Percentiles rank a stretch among this genome's conserved stretches.
phyloP scores from a whole-genome alignment of 2,888 invertebrate genomes.

The Spisula solida region DNA sequence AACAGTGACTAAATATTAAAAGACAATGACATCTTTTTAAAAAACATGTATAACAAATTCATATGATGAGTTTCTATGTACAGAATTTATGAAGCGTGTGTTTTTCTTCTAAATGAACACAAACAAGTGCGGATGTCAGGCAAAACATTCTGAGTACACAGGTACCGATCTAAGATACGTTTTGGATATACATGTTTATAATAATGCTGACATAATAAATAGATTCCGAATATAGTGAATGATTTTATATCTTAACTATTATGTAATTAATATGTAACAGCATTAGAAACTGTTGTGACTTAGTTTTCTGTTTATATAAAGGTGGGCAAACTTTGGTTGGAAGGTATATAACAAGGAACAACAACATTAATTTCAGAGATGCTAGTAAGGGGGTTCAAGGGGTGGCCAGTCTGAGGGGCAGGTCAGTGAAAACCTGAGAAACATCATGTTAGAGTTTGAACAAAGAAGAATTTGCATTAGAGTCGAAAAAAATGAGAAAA shows the following conservation, averaged over 20 bases:
- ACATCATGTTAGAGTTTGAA: no score
- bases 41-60: slow-evolving; percentile 9
- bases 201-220: slow-evolving; percentile 5
- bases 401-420: not conserved
- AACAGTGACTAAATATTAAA: not conserved
- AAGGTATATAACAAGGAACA: not conserved
- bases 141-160: not conserved
- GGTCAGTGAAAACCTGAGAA: not conserved
- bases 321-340: slow-evolving; percentile 21
- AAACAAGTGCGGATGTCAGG: slow-evolving; percentile 10
- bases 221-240: not conserved
- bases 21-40: slow-evolving; percentile 5
- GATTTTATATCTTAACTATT: not conserved
- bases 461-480: no score
- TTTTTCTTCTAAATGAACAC: not conserved
- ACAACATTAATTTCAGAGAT: slow-evolving; percentile 25
- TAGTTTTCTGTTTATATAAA: not conserved
- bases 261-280: not conserved
- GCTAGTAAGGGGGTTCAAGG: not conserved
- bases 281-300: no score
- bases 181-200: slow-evolving; percentile 17
- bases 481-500: no score
- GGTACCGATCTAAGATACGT: not conserved
- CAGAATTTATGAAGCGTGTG: not conserved
- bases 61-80: not conserved